These are phyloP conservation scores for Nothoprocta pentlandii DNA, from an alignment of 2,113 vertebrate species.

Conservation along the genomic window DNA sequence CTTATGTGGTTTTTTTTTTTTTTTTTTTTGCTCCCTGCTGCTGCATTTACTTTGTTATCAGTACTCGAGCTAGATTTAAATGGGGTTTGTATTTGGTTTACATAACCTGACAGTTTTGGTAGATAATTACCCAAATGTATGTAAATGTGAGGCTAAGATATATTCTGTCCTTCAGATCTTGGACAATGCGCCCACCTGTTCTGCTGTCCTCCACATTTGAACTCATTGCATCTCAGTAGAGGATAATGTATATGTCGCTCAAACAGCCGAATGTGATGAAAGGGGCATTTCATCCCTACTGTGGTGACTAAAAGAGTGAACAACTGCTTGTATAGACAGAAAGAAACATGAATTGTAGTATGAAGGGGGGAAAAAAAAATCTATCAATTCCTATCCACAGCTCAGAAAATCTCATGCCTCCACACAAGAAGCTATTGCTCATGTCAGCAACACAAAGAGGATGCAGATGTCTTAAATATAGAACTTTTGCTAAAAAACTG, in stretches of 20 bases:
- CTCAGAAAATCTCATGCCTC: background rate
- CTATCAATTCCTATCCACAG: background rate
- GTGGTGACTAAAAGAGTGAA: background rate
- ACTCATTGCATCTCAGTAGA: slow-evolving; percentile 3
- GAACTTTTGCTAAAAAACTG: background rate
- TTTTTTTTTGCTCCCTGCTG: background rate
- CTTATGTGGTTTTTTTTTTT: background rate
- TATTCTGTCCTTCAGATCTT: background rate
- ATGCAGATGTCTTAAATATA: background rate
- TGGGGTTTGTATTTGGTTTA: background rate
- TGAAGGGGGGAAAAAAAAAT: background rate
- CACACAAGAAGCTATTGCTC: background rate
- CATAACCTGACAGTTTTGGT: background rate
- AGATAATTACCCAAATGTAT: background rate
- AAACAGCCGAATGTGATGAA: background rate
- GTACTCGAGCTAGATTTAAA: background rate
- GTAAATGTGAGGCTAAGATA: background rate
- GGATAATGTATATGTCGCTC: background rate
- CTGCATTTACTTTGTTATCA: background rate
- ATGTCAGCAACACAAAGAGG: background rate
- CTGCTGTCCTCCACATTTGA: slow-evolving; percentile 14
- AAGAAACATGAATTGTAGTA: background rate
- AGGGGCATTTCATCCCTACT: background rate
- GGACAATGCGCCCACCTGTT: background rate
- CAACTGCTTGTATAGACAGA: background rate